Conservation (phyloP, 2,113 vertebrate genomes). For the Microcebus griseorufus region DNA sequence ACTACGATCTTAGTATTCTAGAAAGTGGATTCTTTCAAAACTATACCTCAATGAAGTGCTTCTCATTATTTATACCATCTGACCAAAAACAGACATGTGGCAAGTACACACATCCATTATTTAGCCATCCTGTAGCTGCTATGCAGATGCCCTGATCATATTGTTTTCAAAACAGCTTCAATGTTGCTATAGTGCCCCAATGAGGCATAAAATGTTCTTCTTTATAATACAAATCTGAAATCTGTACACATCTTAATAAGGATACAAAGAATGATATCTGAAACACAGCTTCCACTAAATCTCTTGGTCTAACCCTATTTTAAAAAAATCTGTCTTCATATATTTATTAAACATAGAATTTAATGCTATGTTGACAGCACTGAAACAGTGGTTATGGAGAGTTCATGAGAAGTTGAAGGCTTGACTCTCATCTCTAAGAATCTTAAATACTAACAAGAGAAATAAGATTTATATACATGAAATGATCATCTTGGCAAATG, state of each 20-base stretch:
- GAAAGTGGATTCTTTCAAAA: not conserved
- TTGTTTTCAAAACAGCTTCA: not conserved
- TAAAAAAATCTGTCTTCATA: not conserved
- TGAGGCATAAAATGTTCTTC: constrained; percentile 29
- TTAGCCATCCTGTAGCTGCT: not conserved
- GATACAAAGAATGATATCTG: not conserved
- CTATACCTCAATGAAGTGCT: not conserved
- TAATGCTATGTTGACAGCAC: not conserved
- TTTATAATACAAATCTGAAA: constrained; percentile 3
- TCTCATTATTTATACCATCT: not conserved
- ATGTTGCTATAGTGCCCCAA: not conserved
- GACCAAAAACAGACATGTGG: not conserved
- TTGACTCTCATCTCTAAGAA: not conserved
- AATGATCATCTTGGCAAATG: not conserved
- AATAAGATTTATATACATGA: not conserved
- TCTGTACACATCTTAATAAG: not conserved
- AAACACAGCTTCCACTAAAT: not conserved
- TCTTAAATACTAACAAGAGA: constrained; percentile 32
- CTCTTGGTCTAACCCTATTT: not conserved
- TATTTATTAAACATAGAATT: constrained; percentile 6
- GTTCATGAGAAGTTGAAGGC: not conserved
- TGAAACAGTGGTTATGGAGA: not conserved
- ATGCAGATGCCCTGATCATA: not conserved
- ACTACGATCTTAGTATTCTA: not conserved
- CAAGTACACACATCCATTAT: not conserved